Evolutionary conservation across 2,113 vertebrate species (phyloP), one percentile per base, ranked within the genome.

Genomic region (Sphyrna mokarran): DNA sequence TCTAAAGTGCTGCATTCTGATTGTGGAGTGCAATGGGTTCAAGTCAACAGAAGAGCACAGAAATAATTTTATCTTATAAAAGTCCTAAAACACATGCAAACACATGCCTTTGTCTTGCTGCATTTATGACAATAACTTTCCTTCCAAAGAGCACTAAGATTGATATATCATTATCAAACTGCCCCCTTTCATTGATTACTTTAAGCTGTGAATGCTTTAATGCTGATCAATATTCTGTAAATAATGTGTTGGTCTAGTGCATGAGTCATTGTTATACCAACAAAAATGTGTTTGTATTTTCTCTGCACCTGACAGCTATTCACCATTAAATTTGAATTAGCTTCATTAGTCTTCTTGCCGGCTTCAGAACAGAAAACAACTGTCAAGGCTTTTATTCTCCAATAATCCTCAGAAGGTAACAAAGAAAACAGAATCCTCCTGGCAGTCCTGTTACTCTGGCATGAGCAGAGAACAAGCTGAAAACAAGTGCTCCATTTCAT

Each of bases 161-260:
- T 93, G 89, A 93, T 63, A 93, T 93, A 68, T 93, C 89, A 93
- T 93, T 93, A 93, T 93, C 89, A 93, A 93, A 66, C 61, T 23
- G 6, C 61, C 61, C 89, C 16, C 66, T 16, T 66, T 58, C 89
- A 93, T 22, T 66, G 89, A 93, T 93, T 93, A 68, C 61, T 93
- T 93, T 93, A 18, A 33, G 89, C 89, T 66, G 89, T 22, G 61
- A 66, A 68, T 16, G 61, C 89, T 93, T 68, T 68, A 66, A 66
- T 66, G 18, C 4, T 43, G 33, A 93, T 93, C 89, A 93, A 93
- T 93, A 93, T 93, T 93, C 63, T 93, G 89, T 93, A 93, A 93
- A 93, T 93, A 93, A 93, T 93, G 89, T 66, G 89, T 93, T 66
- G 89, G n/a, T 37, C 66, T 37, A 93, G 33, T 66, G 61, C 7